phyloP scores from a whole-genome alignment of 2,797 vertebrate genomes.

The Gadopsis marmoratus region DNA sequence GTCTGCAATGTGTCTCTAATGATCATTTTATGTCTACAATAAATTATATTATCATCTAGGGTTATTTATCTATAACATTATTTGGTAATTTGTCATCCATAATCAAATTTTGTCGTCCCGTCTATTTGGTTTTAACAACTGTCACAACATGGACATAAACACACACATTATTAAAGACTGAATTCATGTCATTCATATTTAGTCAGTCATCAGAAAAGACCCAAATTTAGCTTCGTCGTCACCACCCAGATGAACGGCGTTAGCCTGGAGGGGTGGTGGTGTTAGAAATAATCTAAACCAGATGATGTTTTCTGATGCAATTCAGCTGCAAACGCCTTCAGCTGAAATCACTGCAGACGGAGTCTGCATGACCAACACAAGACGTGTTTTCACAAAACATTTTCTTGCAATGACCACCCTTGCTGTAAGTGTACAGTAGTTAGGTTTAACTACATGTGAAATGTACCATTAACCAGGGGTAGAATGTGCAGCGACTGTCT shows the following conservation, averaged over 20 bases:
- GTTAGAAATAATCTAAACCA: constrained; percentile 27
- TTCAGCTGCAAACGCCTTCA: constrained; percentile 24
- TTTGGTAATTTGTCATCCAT: not conserved
- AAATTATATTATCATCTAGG: not conserved
- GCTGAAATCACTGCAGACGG: not conserved
- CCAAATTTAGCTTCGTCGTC: constrained; percentile 36
- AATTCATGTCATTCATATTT: constrained; percentile 16
- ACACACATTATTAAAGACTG: not conserved
- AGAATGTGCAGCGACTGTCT: constrained; percentile 33
- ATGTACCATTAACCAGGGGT: constrained; percentile 45
- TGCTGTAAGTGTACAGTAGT: constrained; percentile 14
- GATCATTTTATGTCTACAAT: not conserved
- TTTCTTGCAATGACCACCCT: constrained; percentile 6
- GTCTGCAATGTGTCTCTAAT: not conserved
- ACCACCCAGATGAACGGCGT: not conserved
- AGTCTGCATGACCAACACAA: not conserved
- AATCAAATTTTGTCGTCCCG: not conserved
- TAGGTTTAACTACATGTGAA: no score
- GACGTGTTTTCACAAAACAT: not conserved
- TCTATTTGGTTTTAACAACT: not conserved
- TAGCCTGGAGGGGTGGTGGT: constrained; percentile 18
- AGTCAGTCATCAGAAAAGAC: constrained; percentile 8
- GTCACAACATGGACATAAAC: not conserved
- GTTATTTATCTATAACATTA: not conserved
- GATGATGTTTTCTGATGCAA: constrained; percentile 43